Evolutionary conservation across 1,140 invertebrate genomes (phyloP).

Genomic region (Drosophila ohnishii): DNA sequence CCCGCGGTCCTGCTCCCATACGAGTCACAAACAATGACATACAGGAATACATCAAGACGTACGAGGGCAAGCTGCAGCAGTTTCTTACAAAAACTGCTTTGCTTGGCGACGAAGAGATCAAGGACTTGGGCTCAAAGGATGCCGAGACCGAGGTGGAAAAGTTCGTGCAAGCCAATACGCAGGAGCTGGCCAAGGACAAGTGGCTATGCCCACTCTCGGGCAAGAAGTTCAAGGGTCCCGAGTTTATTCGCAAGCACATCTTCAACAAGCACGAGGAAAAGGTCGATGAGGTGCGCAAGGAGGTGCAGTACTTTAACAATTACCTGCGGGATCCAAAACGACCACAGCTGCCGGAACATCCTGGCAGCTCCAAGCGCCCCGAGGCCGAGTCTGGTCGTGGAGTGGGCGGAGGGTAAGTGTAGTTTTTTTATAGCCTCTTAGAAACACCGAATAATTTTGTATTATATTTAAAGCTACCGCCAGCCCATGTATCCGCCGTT

Average conservation of each 20-base stretch:
- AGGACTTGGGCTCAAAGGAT: constrained; percentile 94
- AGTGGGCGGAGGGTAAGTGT: constrained; percentile 84
- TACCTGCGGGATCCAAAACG: constrained; percentile 97
- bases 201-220: constrained; percentile 99
- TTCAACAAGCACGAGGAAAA: constrained; percentile 99
- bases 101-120: constrained; percentile 91
- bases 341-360: constrained; percentile 94
- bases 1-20: constrained; percentile 92
- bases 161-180: constrained; percentile 96
- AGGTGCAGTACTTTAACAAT: constrained; percentile 99
- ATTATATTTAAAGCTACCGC: constrained; percentile 51
- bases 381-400: constrained; percentile 83
- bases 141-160: constrained; percentile 96
- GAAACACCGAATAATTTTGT: no score
- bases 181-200: constrained; percentile 98
- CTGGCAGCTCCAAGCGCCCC: constrained; percentile 84
- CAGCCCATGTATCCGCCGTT: constrained; percentile 69
- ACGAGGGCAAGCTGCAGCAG: constrained; percentile 94
- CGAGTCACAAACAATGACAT: constrained; percentile 89
- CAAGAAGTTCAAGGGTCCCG: constrained; percentile 99
- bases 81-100: constrained; percentile 90
- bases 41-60: constrained; percentile 90
- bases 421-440: constrained; percentile 3
- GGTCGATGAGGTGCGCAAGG: constrained; percentile 97
- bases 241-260: constrained; percentile 99